Base-by-base conservation (phyloP, 1,140 invertebrate species). In the Philotrypesis tridentata region DNA sequence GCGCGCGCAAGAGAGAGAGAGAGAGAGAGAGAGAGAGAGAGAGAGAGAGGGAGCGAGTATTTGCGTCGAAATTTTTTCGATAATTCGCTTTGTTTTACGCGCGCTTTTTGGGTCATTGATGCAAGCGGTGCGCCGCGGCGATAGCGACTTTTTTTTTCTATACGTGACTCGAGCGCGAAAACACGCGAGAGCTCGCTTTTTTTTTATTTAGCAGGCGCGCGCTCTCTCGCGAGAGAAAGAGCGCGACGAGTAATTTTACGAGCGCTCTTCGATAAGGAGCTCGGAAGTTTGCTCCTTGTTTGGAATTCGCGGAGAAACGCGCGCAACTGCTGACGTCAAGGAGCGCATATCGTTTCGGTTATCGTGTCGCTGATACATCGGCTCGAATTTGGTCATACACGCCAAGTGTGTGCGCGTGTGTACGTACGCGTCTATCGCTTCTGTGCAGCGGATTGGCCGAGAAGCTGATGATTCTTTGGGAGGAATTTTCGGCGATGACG, bases 81-180 rank as follows among this genome's bases (percentile, higher is more conserved):
- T 80, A 80, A 80, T 74, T 65, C 33, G 25, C 55, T 75, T 80
- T 80, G 37, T 75, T 67, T 25, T 7, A 33, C 14, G 17, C 40
- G 43, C 71, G 65, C 40, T 81, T 81, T 81, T 75, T 75, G 73
- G 80, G 63, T 80, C 79, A 75, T 75, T 75, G 79, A 48, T 63
- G 72, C 21, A 67, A 75, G 9, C 33, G 37, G 1, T 21, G 4
- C 48, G 21, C 40, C 40, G 71, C 48, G 21, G 61, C 40, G 71
- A 60, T 67, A 67, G 29, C 29, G 27, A 31, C 33, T 1, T 12
- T 27, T 48, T n/a, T 60, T 60, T 73, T 73, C 63, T 80, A 27
- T 80, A 71, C 82, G 79, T 84, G 79, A 81, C 76, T 83, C 85
- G 25, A 21, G 43, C 37, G 33, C 23, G 40, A 80, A 73, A 80